Evolutionary conservation across 2,113 vertebrate species (phyloP).

Genomic region (Tonatia bakeri): DNA sequence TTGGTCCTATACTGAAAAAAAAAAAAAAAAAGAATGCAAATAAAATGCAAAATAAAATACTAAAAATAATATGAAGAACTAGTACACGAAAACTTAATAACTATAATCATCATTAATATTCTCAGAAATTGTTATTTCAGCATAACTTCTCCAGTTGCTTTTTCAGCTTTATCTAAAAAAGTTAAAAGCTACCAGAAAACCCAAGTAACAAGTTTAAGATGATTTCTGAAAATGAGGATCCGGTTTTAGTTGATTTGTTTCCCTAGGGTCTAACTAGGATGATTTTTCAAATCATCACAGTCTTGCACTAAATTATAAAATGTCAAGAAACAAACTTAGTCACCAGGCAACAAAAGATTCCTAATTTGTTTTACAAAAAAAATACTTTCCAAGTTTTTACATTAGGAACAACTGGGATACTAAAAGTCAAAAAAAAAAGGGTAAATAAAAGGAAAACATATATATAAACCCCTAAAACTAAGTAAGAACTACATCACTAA

Average conservation of each 20-base stretch:
- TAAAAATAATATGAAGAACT: neutral
- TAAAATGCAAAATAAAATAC: constrained; percentile 20
- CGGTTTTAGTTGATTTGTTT: constrained; percentile 20
- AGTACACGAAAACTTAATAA: neutral
- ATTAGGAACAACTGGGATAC: neutral
- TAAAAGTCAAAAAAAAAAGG: neutral
- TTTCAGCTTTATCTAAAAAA: constrained; percentile 20
- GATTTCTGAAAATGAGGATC: constrained; percentile 11
- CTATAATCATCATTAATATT: neutral
- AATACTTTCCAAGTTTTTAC: constrained; percentile 4
- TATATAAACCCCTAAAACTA: neutral
- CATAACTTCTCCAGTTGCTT: neutral
- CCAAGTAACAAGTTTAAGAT: neutral
- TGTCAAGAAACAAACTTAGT: constrained; percentile 41
- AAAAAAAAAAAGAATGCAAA: neutral
- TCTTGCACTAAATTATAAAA: neutral
- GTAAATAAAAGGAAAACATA: constrained; percentile 30
- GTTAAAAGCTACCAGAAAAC: constrained; percentile 7
- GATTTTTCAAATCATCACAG: constrained; percentile 28
- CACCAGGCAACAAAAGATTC: constrained; percentile 15
- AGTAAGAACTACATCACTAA: neutral
- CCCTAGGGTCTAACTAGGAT: neutral
- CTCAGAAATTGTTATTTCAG: constrained; percentile 28
- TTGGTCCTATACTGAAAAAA: neutral
- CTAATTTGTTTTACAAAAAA: constrained; percentile 12